These are phyloP conservation scores for Hippocampus abdominalis DNA, from an alignment of 2,113 vertebrate genomes.

Conservation along the genomic window DNA sequence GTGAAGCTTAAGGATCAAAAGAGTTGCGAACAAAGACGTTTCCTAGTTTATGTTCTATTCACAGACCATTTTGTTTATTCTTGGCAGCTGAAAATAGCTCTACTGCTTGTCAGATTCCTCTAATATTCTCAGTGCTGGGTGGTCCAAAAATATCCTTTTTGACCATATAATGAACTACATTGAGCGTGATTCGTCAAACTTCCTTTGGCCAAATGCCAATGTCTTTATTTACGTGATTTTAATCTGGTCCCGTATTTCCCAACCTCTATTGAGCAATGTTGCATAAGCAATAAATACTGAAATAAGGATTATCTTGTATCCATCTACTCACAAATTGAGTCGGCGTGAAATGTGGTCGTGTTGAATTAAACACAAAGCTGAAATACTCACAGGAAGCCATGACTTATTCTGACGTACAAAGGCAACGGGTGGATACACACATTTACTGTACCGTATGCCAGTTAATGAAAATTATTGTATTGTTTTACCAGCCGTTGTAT, in stretches of 20 bases:
- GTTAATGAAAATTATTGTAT: not conserved
- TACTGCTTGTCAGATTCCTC: slow-evolving; percentile 5
- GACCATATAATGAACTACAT: not conserved
- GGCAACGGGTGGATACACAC: not conserved
- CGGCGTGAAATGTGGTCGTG: not conserved
- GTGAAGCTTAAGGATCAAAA: slow-evolving; percentile 5
- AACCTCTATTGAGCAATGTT: not conserved
- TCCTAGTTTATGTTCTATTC: slow-evolving; percentile 8
- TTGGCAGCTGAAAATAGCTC: not conserved
- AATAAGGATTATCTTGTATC: not conserved
- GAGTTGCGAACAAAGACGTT: slow-evolving; percentile 8
- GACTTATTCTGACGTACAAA: not conserved
- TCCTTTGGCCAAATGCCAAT: slow-evolving; percentile 28
- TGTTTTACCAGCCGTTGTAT: too few relatives aligned
- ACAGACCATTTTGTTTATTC: not conserved
- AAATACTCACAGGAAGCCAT: not conserved
- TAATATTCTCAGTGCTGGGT: slow-evolving; percentile 29
- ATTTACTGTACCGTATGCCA: not conserved
- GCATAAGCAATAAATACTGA: not conserved
- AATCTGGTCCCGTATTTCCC: not conserved
- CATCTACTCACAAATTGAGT: not conserved
- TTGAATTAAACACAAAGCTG: not conserved
- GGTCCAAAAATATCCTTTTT: slow-evolving; percentile 7
- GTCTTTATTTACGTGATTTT: slow-evolving; percentile 25
- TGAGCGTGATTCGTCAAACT: not conserved